A percentile compares a stretch with the other conserved stretches of the same genome.
Conservation (phyloP, 2,888 invertebrate genomes). For the Acheta domesticus region DNA sequence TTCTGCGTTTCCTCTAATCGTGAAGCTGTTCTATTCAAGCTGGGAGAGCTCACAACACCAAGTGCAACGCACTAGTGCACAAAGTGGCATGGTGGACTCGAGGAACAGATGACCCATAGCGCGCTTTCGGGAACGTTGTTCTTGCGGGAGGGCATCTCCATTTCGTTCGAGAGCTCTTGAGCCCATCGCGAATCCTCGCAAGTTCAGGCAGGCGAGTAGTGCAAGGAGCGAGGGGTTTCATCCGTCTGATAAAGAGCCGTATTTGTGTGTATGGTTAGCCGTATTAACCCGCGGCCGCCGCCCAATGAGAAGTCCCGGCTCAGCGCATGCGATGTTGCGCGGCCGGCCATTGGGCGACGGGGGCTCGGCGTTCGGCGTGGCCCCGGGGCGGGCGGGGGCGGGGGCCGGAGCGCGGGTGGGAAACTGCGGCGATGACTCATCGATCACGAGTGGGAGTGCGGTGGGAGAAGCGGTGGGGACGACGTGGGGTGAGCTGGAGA, state of each 20-base stretch:
- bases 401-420: not conserved
- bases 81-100: too few relatives aligned
- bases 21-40: too few relatives aligned
- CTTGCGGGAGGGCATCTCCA: not conserved
- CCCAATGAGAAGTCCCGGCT: not conserved
- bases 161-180: not conserved
- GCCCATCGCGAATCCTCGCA: too few relatives aligned
- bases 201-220: not conserved
- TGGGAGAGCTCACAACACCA: too few relatives aligned
- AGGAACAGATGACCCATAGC: too few relatives aligned
- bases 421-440: too few relatives aligned
- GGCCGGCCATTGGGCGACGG: not conserved
- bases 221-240: not conserved
- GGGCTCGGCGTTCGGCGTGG: not conserved
- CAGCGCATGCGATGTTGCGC: constrained; percentile 8
- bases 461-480: not conserved
- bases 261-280: constrained; percentile 9
- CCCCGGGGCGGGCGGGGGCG: not conserved
- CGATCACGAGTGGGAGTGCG: not conserved
- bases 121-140: not conserved
- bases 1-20: too few relatives aligned
- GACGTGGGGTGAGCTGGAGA: not conserved
- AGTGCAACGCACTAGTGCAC: too few relatives aligned
- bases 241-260: not conserved
- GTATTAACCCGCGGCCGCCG: not conserved